These are phyloP conservation scores for Andricus grossulariae DNA, from an alignment of 1,140 invertebrate species.

Conservation along the genomic window DNA sequence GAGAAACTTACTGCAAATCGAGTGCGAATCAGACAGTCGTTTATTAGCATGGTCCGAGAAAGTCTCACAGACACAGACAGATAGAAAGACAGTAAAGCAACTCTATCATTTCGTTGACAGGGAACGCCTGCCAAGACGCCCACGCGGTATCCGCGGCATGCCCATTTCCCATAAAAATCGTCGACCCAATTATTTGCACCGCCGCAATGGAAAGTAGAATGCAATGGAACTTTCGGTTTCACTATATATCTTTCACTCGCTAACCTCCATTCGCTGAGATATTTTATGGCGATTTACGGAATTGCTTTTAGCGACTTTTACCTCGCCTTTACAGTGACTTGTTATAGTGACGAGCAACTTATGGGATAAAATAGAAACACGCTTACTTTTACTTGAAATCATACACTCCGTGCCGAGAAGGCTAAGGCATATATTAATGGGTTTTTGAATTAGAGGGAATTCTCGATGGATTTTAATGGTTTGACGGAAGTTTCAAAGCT, in stretches of 20 bases:
- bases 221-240: slow-evolving; percentile 59
- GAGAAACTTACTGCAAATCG: neutral
- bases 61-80: slow-evolving; percentile 4
- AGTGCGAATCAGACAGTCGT: neutral
- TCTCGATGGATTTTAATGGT: too few relatives aligned
- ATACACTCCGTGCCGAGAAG: too few relatives aligned
- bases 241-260: slow-evolving; percentile 54
- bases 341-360: too few relatives aligned
- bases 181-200: slow-evolving; percentile 46
- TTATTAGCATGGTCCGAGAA: slow-evolving; percentile 18
- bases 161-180: slow-evolving; percentile 39
- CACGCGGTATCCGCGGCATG: slow-evolving; percentile 23
- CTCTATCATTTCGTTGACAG: slow-evolving; percentile 27
- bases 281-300: slow-evolving; percentile 2
- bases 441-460: too few relatives aligned
- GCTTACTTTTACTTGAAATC: too few relatives aligned
- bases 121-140: slow-evolving; percentile 23
- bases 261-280: slow-evolving; percentile 48
- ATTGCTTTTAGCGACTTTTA: slow-evolving; percentile 5
- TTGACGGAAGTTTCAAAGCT: too few relatives aligned
- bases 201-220: slow-evolving; percentile 57
- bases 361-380: too few relatives aligned
- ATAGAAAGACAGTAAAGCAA: neutral
- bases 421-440: too few relatives aligned
- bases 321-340: slow-evolving; percentile 35